phyloP scores from a whole-genome alignment of 2,888 invertebrate species.

The Digitonthophagus gazella region DNA sequence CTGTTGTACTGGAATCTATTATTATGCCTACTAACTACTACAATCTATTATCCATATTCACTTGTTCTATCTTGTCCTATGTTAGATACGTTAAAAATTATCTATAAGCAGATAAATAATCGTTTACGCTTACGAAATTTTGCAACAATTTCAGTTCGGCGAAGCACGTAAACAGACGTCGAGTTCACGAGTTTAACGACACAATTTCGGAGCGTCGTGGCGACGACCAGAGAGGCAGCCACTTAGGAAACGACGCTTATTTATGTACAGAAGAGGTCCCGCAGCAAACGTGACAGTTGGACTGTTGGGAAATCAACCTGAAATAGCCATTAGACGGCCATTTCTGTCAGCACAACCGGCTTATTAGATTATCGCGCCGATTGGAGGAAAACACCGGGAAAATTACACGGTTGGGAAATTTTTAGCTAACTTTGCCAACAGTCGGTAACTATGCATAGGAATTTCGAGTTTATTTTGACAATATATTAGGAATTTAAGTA shows the following conservation, averaged over 20 bases:
- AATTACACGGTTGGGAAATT: not conserved
- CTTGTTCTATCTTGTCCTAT: no score
- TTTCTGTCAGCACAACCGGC: not conserved
- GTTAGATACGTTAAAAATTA: no score
- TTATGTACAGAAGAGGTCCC: not conserved
- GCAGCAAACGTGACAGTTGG: not conserved
- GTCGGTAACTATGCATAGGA: no score
- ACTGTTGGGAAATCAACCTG: not conserved
- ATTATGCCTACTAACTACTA: no score
- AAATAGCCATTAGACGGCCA: not conserved
- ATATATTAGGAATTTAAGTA: no score
- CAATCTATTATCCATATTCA: no score
- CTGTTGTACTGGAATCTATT: no score
- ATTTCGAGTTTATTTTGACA: no score
- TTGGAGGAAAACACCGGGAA: not conserved
- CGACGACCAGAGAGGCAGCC: not conserved
- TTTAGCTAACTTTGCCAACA: no score
- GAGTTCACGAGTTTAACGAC: not conserved
- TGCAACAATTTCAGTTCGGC: not conserved
- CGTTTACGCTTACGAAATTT: not conserved
- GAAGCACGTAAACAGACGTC: not conserved
- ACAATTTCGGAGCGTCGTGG: not conserved
- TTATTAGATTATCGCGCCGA: not conserved
- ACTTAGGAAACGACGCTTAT: not conserved
- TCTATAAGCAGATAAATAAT: no score